A percentile compares a stretch with the other conserved stretches of the same genome.
Evolutionary conservation across 2,113 vertebrate genomes (phyloP).

Genomic region (Daphoenositta chrysoptera): DNA sequence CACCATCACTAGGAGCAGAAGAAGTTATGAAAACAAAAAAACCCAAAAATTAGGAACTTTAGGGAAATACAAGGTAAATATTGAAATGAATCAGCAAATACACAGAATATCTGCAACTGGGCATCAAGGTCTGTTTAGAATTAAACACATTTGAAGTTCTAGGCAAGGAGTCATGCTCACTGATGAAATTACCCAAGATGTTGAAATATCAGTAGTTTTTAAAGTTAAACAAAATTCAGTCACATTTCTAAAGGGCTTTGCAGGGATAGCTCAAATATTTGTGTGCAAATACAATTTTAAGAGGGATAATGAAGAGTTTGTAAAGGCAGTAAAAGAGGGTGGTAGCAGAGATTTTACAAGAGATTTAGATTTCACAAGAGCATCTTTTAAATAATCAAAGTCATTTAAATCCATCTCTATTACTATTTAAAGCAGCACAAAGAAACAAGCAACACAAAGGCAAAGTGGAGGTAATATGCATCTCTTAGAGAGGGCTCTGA

Average conservation of each 20-base stretch:
- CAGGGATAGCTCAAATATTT: neutral
- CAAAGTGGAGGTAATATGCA: neutral
- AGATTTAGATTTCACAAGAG: neutral
- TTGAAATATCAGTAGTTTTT: neutral
- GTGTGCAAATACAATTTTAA: neutral
- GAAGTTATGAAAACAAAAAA: neutral
- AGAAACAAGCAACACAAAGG: fast-evolving
- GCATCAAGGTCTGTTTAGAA: neutral
- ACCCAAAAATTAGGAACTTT: neutral
- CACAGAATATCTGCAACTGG: neutral
- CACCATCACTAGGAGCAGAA: neutral
- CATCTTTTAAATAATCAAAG: neutral
- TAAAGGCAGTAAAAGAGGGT: neutral
- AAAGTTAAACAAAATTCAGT: neutral
- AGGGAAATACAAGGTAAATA: neutral
- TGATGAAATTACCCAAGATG: neutral
- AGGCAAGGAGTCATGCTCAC: neutral
- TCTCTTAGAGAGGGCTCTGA: neutral
- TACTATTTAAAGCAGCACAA: neutral
- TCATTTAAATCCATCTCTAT: neutral
- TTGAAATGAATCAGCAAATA: neutral
- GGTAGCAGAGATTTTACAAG: neutral
- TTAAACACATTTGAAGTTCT: neutral
- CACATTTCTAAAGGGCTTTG: neutral
- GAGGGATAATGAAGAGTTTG: fast-evolving